Evolutionary conservation across 2,797 vertebrate species (phyloP).

Genomic region (Sparidentex hasta): DNA sequence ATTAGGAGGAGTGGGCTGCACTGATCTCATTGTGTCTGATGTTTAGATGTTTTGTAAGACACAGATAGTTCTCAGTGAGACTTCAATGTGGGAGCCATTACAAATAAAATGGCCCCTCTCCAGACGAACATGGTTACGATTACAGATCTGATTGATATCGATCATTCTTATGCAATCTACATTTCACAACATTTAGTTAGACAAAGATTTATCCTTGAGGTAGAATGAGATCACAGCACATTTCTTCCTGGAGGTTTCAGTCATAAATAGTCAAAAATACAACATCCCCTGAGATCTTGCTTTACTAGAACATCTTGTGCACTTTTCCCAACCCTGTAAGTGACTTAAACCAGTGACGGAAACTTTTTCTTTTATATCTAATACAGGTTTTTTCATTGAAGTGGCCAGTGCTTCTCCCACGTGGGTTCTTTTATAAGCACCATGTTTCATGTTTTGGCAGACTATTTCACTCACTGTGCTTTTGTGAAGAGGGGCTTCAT

Average conservation of each 20-base stretch:
- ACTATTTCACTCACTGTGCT: slow-evolving; percentile 14
- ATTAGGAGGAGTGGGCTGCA: slow-evolving; percentile 24
- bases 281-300: slow-evolving; percentile 18
- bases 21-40: slow-evolving; percentile 12
- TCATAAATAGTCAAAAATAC: slow-evolving; percentile 31
- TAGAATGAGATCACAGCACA: slow-evolving; percentile 39
- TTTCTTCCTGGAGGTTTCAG: slow-evolving; percentile 36
- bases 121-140: slow-evolving; percentile 28
- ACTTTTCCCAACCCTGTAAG: slow-evolving; percentile 35
- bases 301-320: slow-evolving; percentile 42
- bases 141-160: slow-evolving; percentile 29
- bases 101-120: slow-evolving; percentile 12
- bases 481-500: not conserved
- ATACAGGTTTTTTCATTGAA: slow-evolving; percentile 42
- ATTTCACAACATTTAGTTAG: slow-evolving; percentile 12
- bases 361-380: slow-evolving; percentile 29
- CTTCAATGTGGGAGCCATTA: slow-evolving; percentile 26
- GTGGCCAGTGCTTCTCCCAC: slow-evolving; percentile 34
- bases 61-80: slow-evolving; percentile 20
- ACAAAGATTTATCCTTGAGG: slow-evolving; percentile 19
- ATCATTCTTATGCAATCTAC: slow-evolving; percentile 32
- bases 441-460: slow-evolving; percentile 34
- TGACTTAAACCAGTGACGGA: slow-evolving; percentile 40
- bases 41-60: slow-evolving; percentile 43
- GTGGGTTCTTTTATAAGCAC: slow-evolving; percentile 34